Evolutionary conservation across 2,797 vertebrate species (phyloP).

Genomic region (Pteropus rufus): DNA sequence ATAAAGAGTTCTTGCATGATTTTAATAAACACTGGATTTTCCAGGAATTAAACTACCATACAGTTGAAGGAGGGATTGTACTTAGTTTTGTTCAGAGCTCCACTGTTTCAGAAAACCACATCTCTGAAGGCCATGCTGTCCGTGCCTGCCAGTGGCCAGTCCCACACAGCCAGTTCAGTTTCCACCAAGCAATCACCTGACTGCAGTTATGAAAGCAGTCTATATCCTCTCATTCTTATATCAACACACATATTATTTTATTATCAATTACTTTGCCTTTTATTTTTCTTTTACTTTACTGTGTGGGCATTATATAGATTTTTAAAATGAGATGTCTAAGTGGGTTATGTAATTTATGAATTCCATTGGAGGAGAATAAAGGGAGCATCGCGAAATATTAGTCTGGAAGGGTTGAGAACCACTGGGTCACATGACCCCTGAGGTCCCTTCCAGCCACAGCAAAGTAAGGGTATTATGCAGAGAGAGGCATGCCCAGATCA

Average conservation of each 20-base stretch:
- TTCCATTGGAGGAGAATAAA: slow-evolving; percentile 69
- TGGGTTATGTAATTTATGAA: slow-evolving; percentile 62
- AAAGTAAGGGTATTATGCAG: neutral
- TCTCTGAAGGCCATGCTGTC: neutral
- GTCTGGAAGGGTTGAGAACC: neutral
- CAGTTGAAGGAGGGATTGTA: neutral
- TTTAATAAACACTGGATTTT: neutral
- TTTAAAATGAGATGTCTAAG: slow-evolving; percentile 67
- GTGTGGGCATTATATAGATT: slow-evolving; percentile 29
- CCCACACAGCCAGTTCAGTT: neutral
- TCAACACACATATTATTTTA: slow-evolving; percentile 51
- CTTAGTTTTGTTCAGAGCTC: neutral
- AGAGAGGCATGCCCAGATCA: neutral
- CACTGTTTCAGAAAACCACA: neutral
- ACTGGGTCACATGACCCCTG: neutral
- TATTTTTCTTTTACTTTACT: slow-evolving; percentile 70
- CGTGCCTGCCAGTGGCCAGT: neutral
- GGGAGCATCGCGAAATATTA: slow-evolving; percentile 61
- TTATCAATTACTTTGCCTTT: slow-evolving; percentile 68
- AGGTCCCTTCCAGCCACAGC: neutral
- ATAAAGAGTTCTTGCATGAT: neutral
- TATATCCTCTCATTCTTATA: neutral
- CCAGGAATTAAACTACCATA: neutral
- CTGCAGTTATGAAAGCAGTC: neutral
- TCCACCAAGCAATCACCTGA: slow-evolving; percentile 26